Percentiles rank a stretch among this genome's conserved stretches.
Conservation (phyloP, 2,113 vertebrate genomes). For the Petromus typicus region DNA sequence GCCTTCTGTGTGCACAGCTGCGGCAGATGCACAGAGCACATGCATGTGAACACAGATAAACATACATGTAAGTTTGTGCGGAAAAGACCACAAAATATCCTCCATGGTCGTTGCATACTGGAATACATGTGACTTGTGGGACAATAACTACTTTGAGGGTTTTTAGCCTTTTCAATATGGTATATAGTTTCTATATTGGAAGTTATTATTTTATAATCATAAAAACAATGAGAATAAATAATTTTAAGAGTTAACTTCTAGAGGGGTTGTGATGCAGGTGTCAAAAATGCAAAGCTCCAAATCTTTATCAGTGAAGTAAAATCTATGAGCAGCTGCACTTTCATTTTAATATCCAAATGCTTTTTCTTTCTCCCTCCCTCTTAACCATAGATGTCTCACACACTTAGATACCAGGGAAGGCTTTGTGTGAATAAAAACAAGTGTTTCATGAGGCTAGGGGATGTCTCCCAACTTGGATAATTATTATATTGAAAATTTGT, state of each 20-base stretch:
- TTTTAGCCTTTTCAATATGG: neutral
- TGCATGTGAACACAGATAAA: neutral
- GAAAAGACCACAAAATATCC: neutral
- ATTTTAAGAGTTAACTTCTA: neutral
- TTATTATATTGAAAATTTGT: conserved; percentile 46
- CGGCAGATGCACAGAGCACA: no score
- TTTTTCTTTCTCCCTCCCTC: neutral
- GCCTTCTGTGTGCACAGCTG: neutral
- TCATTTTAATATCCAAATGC: neutral
- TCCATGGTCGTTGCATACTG: neutral
- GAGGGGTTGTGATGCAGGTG: neutral
- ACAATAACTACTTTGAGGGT: neutral
- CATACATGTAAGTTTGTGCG: neutral
- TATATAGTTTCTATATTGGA: neutral
- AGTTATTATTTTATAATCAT: conserved; percentile 3
- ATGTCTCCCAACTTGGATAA: neutral
- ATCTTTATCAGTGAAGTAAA: neutral
- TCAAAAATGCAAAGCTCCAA: neutral
- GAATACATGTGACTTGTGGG: neutral
- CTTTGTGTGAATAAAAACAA: conserved; percentile 18
- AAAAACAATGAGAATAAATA: neutral
- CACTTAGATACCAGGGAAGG: neutral
- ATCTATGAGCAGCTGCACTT: neutral
- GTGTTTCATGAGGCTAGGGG: neutral
- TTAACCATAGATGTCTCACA: neutral